These are phyloP conservation scores for Proisotoma minuta DNA, from an alignment of 2,888 invertebrate species.

Conservation along the genomic window DNA sequence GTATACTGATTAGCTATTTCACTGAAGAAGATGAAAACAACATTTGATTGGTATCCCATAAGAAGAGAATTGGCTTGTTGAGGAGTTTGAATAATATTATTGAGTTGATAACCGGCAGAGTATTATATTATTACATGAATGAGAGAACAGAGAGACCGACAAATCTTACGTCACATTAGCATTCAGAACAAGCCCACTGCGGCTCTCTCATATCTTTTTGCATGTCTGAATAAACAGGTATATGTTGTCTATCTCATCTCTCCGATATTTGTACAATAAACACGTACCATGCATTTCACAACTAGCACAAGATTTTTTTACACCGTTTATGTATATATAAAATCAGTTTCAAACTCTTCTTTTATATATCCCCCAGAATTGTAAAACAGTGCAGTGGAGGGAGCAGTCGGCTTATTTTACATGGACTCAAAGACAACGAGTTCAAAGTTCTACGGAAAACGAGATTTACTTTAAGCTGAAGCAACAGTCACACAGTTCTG, in stretches of 20 bases:
- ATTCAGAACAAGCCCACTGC: constrained; percentile 24
- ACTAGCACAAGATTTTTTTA: not conserved
- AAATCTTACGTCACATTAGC: constrained; percentile 26
- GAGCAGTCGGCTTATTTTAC: too few species aligned
- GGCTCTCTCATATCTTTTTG: constrained; percentile 24
- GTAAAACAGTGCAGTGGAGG: too few species aligned
- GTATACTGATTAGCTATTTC: too few species aligned
- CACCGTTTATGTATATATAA: too few species aligned
- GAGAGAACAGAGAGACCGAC: constrained; percentile 15
- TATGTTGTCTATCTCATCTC: constrained; percentile 3
- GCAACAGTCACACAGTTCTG: too few species aligned
- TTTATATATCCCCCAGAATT: too few species aligned
- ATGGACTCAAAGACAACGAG: too few species aligned
- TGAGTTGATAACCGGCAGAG: not conserved
- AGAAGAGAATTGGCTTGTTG: too few species aligned
- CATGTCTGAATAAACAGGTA: constrained; percentile 25
- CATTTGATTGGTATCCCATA: too few species aligned
- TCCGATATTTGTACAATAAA: constrained; percentile 14
- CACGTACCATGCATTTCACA: constrained; percentile 10
- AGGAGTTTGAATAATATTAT: not conserved
- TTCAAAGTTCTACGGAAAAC: too few species aligned
- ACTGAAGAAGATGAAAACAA: not conserved
- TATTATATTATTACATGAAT: constrained; percentile 3
- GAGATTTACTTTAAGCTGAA: too few species aligned
- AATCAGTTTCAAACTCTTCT: not conserved